These are phyloP conservation scores for Nymphicus hollandicus DNA, from an alignment of 2,113 vertebrate species.

Conservation along the genomic window DNA sequence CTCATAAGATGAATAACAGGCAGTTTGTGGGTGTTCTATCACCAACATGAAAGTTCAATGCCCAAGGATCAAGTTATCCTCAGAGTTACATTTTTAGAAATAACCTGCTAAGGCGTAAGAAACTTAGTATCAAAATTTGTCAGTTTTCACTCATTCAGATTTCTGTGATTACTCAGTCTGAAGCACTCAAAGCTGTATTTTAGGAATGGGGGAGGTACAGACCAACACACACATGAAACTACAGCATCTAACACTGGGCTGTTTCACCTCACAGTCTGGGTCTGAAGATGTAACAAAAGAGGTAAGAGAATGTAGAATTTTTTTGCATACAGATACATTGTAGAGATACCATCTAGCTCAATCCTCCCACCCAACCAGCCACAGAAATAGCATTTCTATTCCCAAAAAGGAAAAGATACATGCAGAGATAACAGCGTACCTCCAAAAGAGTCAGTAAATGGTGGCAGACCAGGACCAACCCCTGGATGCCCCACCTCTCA, in stretches of 20 bases:
- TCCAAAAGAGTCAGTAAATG: background rate
- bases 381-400: background rate
- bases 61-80: background rate
- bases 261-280: background rate
- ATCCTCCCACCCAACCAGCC: background rate
- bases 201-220: background rate
- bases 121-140: background rate
- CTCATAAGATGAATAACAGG: background rate
- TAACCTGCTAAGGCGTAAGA: background rate
- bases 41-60: background rate
- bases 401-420: background rate
- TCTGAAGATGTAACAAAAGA: background rate
- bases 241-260: accelerated
- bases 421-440: background rate
- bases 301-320: background rate
- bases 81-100: background rate
- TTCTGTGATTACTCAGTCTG: background rate
- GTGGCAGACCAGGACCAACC: background rate
- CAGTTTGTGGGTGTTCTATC: background rate
- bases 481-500: accelerated
- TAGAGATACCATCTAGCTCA: background rate
- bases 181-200: background rate
- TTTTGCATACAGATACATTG: background rate
- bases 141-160: background rate
- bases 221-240: background rate